Conservation (phyloP, 2,888 invertebrate genomes). For the Trachelus tabidus region DNA sequence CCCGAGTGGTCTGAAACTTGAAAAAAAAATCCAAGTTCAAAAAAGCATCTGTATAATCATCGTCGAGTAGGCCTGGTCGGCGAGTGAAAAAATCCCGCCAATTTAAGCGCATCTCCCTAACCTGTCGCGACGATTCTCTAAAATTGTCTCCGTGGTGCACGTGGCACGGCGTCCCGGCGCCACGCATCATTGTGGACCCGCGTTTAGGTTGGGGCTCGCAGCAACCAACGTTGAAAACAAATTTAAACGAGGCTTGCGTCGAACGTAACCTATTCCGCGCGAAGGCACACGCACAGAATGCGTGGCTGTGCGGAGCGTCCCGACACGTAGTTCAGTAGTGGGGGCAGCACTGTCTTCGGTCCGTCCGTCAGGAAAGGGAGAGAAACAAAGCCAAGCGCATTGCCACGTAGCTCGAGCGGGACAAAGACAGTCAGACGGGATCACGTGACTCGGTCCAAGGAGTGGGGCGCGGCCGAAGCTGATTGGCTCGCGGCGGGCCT, state of each 20-base stretch:
- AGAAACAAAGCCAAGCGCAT: constrained; percentile 15
- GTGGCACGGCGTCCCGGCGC: background rate
- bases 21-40: background rate
- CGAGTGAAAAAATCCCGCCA: background rate
- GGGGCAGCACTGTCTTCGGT: constrained; percentile 4
- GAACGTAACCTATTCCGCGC: constrained; percentile 24
- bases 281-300: constrained; percentile 18
- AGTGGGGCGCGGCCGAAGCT: background rate
- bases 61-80: background rate
- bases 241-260: constrained; percentile 36
- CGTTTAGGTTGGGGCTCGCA: background rate
- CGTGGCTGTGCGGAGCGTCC: background rate
- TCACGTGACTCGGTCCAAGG: background rate
- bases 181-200: background rate
- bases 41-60: background rate
- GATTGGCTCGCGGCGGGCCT: background rate
- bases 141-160: background rate
- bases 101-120: background rate
- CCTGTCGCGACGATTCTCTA: background rate
- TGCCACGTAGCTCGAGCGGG: constrained; percentile 17
- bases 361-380: background rate
- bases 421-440: constrained; percentile 7
- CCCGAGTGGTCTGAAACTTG: background rate
- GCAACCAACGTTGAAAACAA: constrained; percentile 28
- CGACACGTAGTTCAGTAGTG: constrained; percentile 11